Evolutionary conservation across 2,797 vertebrate species (phyloP).

Genomic region (Muscicapa striata): DNA sequence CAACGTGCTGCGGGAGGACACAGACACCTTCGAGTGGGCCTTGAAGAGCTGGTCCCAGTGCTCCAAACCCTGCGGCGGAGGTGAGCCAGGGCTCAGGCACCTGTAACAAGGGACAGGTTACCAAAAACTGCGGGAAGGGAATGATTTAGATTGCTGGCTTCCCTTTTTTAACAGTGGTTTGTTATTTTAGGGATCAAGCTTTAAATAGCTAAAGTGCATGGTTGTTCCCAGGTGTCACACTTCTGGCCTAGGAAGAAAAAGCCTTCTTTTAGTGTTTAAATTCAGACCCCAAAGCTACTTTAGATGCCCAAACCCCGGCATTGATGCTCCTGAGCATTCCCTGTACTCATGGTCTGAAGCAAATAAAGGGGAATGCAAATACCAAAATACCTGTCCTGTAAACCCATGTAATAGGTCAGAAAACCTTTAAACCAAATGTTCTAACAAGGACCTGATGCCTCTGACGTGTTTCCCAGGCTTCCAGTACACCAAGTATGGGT

Average conservation of each 20-base stretch:
- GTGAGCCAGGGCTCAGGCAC: constrained; percentile 66
- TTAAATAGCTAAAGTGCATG: not conserved
- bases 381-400: not conserved
- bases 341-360: not conserved
- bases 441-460: not conserved
- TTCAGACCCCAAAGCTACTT: not conserved
- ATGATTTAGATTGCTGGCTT: not conserved
- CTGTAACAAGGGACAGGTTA: not conserved
- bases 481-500: constrained; percentile 96
- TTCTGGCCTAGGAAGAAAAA: not conserved
- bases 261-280: not conserved
- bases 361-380: not conserved
- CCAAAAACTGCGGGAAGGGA: not conserved
- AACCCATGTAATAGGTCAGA: not conserved
- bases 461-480: constrained; percentile 78
- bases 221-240: not conserved
- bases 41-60: constrained; percentile 97
- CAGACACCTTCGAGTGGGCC: constrained; percentile 91
- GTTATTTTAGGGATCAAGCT: not conserved
- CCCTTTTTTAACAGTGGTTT: not conserved
- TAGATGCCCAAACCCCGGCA: not conserved
- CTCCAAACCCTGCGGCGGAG: constrained; percentile 92
- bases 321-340: not conserved
- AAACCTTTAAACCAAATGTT: not conserved
- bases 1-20: constrained; percentile 94